phyloP scores from a whole-genome alignment of 2,113 vertebrate species.

The Sakesphorus luctuosus region DNA sequence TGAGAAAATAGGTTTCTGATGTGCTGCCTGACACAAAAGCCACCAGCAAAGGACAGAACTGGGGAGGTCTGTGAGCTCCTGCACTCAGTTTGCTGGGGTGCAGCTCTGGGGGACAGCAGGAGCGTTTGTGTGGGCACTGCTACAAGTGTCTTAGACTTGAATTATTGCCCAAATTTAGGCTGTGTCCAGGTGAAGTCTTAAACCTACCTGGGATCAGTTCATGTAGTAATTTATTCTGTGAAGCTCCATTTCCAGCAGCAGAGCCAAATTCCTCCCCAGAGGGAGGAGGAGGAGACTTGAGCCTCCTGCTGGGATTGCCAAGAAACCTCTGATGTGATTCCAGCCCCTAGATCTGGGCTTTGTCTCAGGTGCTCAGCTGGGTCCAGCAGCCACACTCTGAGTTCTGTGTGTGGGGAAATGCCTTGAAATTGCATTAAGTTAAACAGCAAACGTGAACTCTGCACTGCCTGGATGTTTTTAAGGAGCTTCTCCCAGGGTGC shows the following conservation, averaged over 20 bases:
- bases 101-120: neutral
- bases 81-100: fast-evolving
- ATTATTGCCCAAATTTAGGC: neutral
- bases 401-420: fast-evolving
- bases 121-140: fast-evolving
- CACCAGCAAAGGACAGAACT: fast-evolving
- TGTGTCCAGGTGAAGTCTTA: neutral
- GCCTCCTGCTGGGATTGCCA: neutral
- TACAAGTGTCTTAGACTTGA: neutral
- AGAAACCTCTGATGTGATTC: neutral
- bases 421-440: neutral
- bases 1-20: neutral
- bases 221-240: neutral
- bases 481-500: neutral
- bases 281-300: neutral
- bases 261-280: neutral
- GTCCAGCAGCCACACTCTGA: neutral
- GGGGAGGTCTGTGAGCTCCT: neutral
- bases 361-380: neutral
- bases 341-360: neutral
- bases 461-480: neutral
- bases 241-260: neutral
- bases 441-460: neutral
- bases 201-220: neutral
- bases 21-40: neutral